Percentiles rank a stretch among this genome's conserved stretches.
These are phyloP conservation scores for Clarias laeviceps DNA, from an alignment of 2,797 vertebrate genomes.

Conservation along the genomic window DNA sequence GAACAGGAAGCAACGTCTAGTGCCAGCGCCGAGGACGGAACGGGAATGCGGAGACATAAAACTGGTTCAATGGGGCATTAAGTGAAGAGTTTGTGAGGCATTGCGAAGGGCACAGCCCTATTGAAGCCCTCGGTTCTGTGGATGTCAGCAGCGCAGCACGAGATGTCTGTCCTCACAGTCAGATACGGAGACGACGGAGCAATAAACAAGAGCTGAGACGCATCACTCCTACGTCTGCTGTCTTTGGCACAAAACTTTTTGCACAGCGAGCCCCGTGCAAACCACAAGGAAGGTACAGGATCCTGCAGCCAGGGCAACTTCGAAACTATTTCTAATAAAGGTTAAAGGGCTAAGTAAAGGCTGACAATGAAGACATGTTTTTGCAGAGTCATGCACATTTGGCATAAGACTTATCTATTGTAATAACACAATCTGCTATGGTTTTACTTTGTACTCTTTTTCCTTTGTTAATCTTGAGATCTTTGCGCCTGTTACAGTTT, in stretches of 20 bases:
- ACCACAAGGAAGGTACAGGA: conserved; percentile 55
- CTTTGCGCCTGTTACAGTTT: conserved; percentile 2
- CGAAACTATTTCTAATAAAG: conserved; percentile 45
- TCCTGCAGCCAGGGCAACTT: conserved; percentile 54
- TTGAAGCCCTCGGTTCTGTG: conserved; percentile 40
- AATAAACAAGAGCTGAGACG: conserved; percentile 57
- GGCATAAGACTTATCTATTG: conserved; percentile 18
- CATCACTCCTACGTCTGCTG: conserved; percentile 48
- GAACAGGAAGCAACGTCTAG: conserved; percentile 43
- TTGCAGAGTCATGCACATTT: conserved; percentile 1
- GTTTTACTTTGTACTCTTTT: background rate
- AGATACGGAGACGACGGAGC: conserved; percentile 53
- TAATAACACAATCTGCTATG: conserved; percentile 13
- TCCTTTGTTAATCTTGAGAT: background rate
- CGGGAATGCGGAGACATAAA: conserved; percentile 51
- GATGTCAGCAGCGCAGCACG: conserved; percentile 54
- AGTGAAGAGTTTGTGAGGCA: conserved; percentile 53
- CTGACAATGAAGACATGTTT: conserved; percentile 13
- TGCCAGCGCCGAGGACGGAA: conserved; percentile 46
- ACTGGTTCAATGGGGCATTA: conserved; percentile 49
- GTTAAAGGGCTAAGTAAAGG: conserved; percentile 28
- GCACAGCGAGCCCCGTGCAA: conserved; percentile 40
- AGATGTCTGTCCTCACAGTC: conserved; percentile 48
- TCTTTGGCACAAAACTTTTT: conserved; percentile 47
- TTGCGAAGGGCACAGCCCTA: conserved; percentile 43